Conservation (phyloP, 2,888 invertebrate species). For the Andrena bicolor region DNA sequence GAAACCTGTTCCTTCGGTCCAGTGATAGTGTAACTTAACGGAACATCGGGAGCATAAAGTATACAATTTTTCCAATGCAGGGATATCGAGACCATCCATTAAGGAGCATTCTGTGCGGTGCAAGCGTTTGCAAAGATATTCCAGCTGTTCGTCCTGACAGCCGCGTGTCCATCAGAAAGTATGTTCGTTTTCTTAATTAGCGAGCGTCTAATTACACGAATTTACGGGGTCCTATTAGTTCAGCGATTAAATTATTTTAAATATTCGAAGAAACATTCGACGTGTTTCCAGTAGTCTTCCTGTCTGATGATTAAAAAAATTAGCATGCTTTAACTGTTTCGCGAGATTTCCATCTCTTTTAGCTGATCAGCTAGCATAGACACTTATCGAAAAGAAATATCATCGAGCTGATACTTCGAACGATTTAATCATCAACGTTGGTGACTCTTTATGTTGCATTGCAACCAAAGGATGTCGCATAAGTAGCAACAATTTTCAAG, state of each 20-base stretch:
- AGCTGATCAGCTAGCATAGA: slow-evolving; percentile 20
- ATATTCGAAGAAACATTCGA: background rate
- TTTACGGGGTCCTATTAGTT: no score
- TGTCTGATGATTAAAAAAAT: slow-evolving; percentile 28
- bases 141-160: no score
- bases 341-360: slow-evolving; percentile 23
- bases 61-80: slow-evolving; percentile 13
- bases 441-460: no score
- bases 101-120: background rate
- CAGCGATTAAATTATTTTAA: background rate
- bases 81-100: background rate
- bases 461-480: no score
- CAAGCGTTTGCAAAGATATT: background rate
- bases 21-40: slow-evolving; percentile 62
- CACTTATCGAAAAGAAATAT: slow-evolving; percentile 36
- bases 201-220: no score
- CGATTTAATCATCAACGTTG: no score
- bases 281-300: background rate
- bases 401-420: no score
- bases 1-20: slow-evolving; percentile 59
- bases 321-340: slow-evolving; percentile 6
- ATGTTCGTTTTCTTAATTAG: background rate
- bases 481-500: no score
- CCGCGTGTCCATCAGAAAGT: no score
- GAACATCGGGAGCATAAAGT: slow-evolving; percentile 38